A percentile compares a stretch with the other conserved stretches of the same genome.
Evolutionary conservation across 2,113 vertebrate species (phyloP).

Genomic region (Scopus umbretta): DNA sequence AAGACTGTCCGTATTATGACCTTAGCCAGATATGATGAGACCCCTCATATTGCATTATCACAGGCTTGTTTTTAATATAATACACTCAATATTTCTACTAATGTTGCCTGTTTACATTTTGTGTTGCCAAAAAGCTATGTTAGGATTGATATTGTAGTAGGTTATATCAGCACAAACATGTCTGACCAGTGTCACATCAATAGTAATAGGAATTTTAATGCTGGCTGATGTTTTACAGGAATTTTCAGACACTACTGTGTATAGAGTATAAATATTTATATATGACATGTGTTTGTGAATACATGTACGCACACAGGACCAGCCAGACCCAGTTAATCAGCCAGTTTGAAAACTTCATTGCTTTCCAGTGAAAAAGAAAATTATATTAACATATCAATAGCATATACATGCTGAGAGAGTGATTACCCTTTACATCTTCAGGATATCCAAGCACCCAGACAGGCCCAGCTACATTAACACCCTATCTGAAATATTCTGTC

Average conservation of each 20-base stretch:
- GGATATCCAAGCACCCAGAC: slow-evolving; percentile 46
- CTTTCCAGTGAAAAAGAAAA: slow-evolving; percentile 72
- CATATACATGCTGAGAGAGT: slow-evolving; percentile 71
- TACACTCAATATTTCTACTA: neutral
- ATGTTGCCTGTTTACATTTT: neutral
- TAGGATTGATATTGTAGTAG: neutral
- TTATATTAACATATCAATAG: slow-evolving; percentile 77
- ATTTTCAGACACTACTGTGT: slow-evolving; percentile 42
- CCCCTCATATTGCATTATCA: neutral
- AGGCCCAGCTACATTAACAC: slow-evolving; percentile 24
- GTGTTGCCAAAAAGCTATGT: neutral
- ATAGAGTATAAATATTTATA: slow-evolving; percentile 58
- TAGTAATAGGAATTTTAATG: slow-evolving; percentile 5
- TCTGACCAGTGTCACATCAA: neutral
- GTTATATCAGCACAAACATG: neutral
- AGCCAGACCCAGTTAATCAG: slow-evolving; percentile 61
- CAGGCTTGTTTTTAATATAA: neutral
- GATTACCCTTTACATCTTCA: slow-evolving; percentile 71
- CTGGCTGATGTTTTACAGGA: slow-evolving; percentile 19
- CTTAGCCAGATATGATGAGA: neutral
- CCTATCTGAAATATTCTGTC: slow-evolving; percentile 52
- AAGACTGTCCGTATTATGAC: neutral
- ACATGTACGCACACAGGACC: neutral
- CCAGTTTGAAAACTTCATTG: slow-evolving; percentile 74
- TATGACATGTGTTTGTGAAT: neutral